Base-by-base conservation (phyloP, 2,113 vertebrate species). In the Glaucidium brasilianum region DNA sequence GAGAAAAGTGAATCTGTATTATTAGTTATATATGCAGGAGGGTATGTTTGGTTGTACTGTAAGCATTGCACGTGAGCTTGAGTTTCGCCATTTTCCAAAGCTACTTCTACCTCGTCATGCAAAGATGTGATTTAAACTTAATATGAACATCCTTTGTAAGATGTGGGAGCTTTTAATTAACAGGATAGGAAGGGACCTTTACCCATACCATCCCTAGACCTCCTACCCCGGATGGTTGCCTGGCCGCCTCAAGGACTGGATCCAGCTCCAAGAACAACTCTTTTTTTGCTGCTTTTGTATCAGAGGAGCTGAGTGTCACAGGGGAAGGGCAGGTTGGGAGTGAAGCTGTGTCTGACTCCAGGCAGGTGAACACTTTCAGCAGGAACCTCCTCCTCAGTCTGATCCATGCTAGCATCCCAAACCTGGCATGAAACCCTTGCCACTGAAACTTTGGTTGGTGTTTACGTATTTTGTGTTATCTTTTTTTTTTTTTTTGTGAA, bases 41-140 rank as follows among this genome's bases (percentile, higher is more conserved):
- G 89, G 64, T 88, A 32, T 85, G 30, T 58, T 75, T 50, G 77
- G 21, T 90, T 73, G 23, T 92, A 75, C 93, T 93, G 64, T 59
- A 94, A 87, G 93, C 76, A 30, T 26, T 45, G 53, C 64, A 56
- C 29, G 11, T 63, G 47, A 83, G 60, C 91, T 80, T 79, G 87
- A 88, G 74, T 94, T 94, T 45, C 73, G 58, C 96, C 85, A 10
- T 97, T 97, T 97, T 95, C 88, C 87, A 94, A 95, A 95, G 88
- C 73, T 96, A 45, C 85, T 97, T 93, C 91, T 95, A 95, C 94
- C 88, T 90, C 83, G 47, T 72, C 59, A 43, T 71, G 88, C 96
- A 81, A 96, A 94, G 79, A 91, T 78, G 94, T 77, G 82, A 85
- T 96, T 97, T 96, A 88, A 97, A 92, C 34, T 94, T 58, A 43